Percentiles rank a stretch among this genome's conserved stretches.
phyloP scores from a whole-genome alignment of 2,888 invertebrate species.

The Andrena hattorfiana region DNA sequence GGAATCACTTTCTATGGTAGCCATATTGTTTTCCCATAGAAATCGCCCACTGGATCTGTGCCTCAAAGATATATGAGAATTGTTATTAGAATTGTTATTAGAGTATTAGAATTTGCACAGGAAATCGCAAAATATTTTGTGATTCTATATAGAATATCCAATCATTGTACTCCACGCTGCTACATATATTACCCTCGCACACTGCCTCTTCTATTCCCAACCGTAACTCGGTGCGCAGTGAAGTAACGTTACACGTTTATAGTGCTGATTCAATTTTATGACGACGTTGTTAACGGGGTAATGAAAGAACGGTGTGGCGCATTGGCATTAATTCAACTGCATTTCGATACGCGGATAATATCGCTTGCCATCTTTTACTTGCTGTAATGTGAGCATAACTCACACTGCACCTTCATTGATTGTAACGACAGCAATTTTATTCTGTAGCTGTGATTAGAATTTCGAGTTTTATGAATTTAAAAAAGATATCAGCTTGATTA shows the following conservation, averaged over 20 bases:
- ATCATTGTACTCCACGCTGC: slow-evolving; percentile 8
- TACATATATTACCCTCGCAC: slow-evolving; percentile 1
- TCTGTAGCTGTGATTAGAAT: not conserved
- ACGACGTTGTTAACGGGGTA: slow-evolving; percentile 39
- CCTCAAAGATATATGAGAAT: not conserved
- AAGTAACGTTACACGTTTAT: slow-evolving; percentile 11
- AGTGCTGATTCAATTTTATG: slow-evolving; percentile 44
- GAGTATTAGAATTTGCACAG: not conserved
- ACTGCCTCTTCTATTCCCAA: not conserved
- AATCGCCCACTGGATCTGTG: not conserved
- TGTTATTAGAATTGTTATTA: not conserved
- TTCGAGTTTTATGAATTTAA: too few species aligned
- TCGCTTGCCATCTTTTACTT: not conserved
- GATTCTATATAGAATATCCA: slow-evolving; percentile 16
- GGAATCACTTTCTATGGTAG: not conserved
- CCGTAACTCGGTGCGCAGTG: slow-evolving; percentile 14
- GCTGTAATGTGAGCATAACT: not conserved
- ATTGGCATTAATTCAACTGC: slow-evolving; percentile 35
- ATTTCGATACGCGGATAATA: not conserved
- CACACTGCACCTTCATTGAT: not conserved
- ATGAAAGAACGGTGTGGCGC: slow-evolving; percentile 40
- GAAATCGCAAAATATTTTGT: slow-evolving; percentile 4
- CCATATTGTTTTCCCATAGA: not conserved
- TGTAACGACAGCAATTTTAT: not conserved
- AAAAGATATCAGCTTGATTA: too few species aligned